A percentile compares a stretch with the other conserved stretches of the same genome.
phyloP scores from a whole-genome alignment of 2,888 invertebrate species.

The Hemicrepidius hirtus region DNA sequence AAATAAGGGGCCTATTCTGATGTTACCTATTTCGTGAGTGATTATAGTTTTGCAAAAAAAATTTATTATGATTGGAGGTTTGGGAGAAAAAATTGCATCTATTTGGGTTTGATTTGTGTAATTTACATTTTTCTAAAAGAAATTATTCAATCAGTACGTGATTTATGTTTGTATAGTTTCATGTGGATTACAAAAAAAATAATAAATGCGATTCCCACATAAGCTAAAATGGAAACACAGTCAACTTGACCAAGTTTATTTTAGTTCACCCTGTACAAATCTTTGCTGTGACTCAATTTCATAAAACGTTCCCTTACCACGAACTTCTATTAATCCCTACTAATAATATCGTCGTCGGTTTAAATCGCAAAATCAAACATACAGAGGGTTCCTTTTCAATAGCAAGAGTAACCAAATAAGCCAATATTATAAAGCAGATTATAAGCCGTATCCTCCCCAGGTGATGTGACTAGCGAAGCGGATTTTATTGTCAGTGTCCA shows the following conservation, averaged over 20 bases:
- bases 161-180: too few species aligned
- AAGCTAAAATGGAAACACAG: too few species aligned
- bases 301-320: not conserved
- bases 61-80: constrained; percentile 8
- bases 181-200: too few species aligned
- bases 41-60: constrained; percentile 28
- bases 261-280: too few species aligned
- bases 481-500: constrained; percentile 38
- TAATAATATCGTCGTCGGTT: constrained; percentile 2
- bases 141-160: too few species aligned
- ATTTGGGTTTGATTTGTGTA: not conserved
- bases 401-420: constrained; percentile 34
- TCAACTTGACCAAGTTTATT: too few species aligned
- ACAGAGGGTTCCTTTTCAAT: not conserved
- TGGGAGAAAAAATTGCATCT: not conserved
- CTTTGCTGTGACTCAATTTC: too few species aligned
- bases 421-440: constrained; percentile 41
- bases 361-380: constrained; percentile 36
- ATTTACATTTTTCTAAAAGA: too few species aligned
- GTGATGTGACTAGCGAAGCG: constrained; percentile 25
- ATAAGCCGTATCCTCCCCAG: constrained; percentile 40
- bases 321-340: not conserved
- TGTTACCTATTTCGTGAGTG: constrained; percentile 20
- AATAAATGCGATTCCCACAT: too few species aligned
- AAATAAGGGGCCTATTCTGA: constrained; percentile 55